These are phyloP conservation scores for Polymixis lichenea DNA, from an alignment of 2,888 invertebrate species.

Conservation along the genomic window DNA sequence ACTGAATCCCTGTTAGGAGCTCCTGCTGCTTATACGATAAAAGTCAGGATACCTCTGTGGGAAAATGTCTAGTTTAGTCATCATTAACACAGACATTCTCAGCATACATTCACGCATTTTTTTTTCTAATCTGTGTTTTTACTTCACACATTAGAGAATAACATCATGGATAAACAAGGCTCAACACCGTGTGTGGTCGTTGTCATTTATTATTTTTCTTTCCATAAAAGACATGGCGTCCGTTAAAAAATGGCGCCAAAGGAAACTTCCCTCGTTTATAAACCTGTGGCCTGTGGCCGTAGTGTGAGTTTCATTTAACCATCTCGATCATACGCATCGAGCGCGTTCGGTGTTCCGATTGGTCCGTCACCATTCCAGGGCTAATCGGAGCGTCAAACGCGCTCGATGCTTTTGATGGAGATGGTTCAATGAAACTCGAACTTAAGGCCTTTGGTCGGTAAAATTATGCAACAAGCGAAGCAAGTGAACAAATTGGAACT, in stretches of 20 bases:
- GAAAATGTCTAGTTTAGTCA: constrained; percentile 20
- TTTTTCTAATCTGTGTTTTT: constrained; percentile 21
- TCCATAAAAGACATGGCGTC: neutral
- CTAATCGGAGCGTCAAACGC: no score
- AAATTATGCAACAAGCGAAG: constrained; percentile 7
- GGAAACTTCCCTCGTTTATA: neutral
- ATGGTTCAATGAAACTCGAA: no score
- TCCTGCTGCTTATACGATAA: neutral
- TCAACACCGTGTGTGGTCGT: constrained; percentile 28
- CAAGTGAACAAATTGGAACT: constrained; percentile 18
- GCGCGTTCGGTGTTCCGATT: no score
- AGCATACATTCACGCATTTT: constrained; percentile 2
- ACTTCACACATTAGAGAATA: constrained; percentile 13
- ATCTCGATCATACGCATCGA: no score
- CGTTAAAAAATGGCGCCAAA: constrained; percentile 12
- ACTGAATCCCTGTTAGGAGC: neutral
- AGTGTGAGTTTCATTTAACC: no score
- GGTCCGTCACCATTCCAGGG: no score
- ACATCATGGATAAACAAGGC: constrained; percentile 7
- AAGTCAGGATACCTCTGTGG: constrained; percentile 1
- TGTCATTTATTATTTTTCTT: constrained; percentile 24
- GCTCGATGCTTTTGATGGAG: no score
- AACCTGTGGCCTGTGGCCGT: no score
- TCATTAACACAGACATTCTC: constrained; percentile 19
- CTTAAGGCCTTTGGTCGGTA: no score